Percentiles rank a stretch among this genome's conserved stretches.
Conservation (phyloP, 2,888 invertebrate genomes). For the Podotricha telesiphe region DNA sequence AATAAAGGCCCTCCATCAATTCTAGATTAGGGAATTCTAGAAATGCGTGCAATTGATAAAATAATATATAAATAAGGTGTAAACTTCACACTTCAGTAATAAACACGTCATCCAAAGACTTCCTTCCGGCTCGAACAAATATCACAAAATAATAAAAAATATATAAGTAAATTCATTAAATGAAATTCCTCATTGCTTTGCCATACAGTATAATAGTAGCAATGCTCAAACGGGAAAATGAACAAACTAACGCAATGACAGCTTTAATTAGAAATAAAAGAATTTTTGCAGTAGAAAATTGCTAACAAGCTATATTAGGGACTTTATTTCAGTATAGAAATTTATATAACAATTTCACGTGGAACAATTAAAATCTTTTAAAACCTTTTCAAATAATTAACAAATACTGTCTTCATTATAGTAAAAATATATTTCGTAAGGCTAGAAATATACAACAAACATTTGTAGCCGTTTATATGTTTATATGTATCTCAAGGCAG, state of each 20-base stretch:
- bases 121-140: constrained; percentile 9
- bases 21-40: no score
- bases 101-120: neutral
- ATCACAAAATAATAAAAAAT: neutral
- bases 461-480: no score
- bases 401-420: no score
- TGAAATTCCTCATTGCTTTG: constrained; percentile 10
- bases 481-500: no score
- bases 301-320: neutral
- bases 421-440: no score
- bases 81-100: neutral
- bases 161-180: constrained; percentile 2
- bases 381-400: no score
- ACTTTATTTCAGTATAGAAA: neutral
- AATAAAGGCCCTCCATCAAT: no score
- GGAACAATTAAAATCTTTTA: no score
- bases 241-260: constrained; percentile 15
- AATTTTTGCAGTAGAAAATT: neutral
- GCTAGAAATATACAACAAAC: no score
- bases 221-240: neutral
- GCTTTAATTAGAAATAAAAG: constrained; percentile 12
- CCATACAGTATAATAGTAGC: neutral
- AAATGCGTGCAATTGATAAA: no score
- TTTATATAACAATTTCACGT: neutral
- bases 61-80: neutral